Evolutionary conservation across 2,888 invertebrate species (phyloP).

Genomic region (Sussaba pulchella): DNA sequence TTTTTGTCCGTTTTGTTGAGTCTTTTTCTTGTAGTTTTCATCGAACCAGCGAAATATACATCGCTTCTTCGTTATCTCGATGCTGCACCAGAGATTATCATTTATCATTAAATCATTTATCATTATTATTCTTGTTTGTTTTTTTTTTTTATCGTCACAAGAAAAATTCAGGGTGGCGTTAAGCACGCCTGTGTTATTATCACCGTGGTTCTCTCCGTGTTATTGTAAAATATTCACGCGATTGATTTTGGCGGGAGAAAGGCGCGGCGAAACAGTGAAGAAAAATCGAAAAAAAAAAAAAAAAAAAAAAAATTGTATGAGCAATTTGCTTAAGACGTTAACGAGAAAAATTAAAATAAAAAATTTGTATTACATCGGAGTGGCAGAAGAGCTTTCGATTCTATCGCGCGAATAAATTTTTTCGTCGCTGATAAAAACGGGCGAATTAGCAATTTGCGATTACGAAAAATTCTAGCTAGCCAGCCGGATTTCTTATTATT

Average conservation of each 20-base stretch:
- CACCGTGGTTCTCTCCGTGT: constrained; percentile 45
- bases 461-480: background rate
- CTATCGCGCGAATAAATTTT: constrained; percentile 7
- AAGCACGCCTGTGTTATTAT: constrained; percentile 36
- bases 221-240: constrained; percentile 59
- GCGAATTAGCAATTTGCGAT: background rate
- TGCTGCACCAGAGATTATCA: constrained; percentile 50
- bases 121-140: constrained; percentile 13
- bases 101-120: too few relatives aligned
- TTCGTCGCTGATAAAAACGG: constrained; percentile 5
- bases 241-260: constrained; percentile 59
- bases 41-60: constrained; percentile 43
- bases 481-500: background rate
- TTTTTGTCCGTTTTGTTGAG: constrained; percentile 19
- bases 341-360: too few relatives aligned
- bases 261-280: constrained; percentile 2
- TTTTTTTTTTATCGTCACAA: constrained; percentile 25
- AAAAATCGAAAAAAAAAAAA: too few relatives aligned
- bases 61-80: constrained; percentile 47
- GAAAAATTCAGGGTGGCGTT: constrained; percentile 51
- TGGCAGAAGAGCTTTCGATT: background rate
- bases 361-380: constrained; percentile 9
- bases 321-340: constrained; percentile 41
- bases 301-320: constrained; percentile 27
- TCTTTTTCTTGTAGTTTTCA: constrained; percentile 30